These are phyloP conservation scores for Hemithea aestivaria DNA, from an alignment of 2,888 invertebrate genomes.

Conservation along the genomic window DNA sequence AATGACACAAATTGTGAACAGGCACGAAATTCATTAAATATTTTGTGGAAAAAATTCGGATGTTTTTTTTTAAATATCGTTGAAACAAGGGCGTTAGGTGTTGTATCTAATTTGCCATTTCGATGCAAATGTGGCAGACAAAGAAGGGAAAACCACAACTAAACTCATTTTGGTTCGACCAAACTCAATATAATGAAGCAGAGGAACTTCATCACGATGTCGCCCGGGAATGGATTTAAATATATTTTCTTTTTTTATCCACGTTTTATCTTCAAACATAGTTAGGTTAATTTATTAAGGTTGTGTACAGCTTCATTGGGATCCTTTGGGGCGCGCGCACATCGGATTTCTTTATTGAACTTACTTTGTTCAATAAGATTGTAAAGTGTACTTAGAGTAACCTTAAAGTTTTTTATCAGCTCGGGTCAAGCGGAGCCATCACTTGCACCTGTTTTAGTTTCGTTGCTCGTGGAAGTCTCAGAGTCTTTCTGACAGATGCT, in stretches of 20 bases:
- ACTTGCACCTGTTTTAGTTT: too few relatives aligned
- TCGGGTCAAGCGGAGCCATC: too few relatives aligned
- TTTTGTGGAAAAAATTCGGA: constrained; percentile 8
- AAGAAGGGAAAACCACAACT: constrained; percentile 18
- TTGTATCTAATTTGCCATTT: constrained; percentile 20
- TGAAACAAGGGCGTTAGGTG: constrained; percentile 13
- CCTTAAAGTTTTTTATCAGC: too few relatives aligned
- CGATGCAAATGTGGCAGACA: constrained; percentile 22
- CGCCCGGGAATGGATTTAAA: constrained; percentile 7
- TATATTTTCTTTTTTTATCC: not conserved
- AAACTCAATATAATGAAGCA: constrained; percentile 15
- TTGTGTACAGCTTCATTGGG: not conserved
- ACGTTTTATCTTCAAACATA: too few relatives aligned
- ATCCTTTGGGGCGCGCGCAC: too few relatives aligned
- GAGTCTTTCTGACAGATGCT: too few relatives aligned
- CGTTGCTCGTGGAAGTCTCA: too few relatives aligned
- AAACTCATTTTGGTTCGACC: constrained; percentile 12
- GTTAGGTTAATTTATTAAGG: not conserved
- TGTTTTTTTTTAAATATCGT: constrained; percentile 10
- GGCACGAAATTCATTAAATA: constrained; percentile 13
- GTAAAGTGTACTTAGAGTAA: too few relatives aligned
- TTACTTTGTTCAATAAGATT: too few relatives aligned
- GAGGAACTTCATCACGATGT: constrained; percentile 13
- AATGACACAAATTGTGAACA: constrained; percentile 10
- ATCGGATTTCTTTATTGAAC: too few relatives aligned